These are phyloP conservation scores for Penaeus chinensis DNA, from an alignment of 1,140 invertebrate genomes.

Conservation along the genomic window DNA sequence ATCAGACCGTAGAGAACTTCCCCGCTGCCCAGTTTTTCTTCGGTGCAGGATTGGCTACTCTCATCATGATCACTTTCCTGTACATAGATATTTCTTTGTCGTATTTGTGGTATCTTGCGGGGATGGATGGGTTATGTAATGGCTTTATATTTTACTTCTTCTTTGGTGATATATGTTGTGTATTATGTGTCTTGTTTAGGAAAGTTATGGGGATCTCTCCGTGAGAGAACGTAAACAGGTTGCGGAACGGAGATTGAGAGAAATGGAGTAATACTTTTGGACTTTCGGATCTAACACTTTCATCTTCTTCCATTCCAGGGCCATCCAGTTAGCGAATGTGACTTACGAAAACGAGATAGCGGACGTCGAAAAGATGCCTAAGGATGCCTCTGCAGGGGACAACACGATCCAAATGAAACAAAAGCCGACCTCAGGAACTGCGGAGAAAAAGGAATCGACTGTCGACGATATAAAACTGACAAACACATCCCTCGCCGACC, in stretches of 20 bases:
- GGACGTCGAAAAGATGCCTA: not conserved
- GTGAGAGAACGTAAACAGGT: no score
- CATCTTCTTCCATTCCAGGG: not conserved
- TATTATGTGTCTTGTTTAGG: not conserved
- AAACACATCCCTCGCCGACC: not conserved
- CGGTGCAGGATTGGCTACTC: constrained; percentile 24
- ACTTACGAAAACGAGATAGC: not conserved
- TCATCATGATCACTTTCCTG: constrained; percentile 37
- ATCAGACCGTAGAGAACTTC: constrained; percentile 25
- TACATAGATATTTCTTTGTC: constrained; percentile 3
- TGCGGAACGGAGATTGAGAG: no score
- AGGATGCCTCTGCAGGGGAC: not conserved
- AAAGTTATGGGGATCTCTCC: not conserved
- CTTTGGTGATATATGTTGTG: not conserved
- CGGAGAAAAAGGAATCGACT: not conserved
- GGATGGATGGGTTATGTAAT: not conserved
- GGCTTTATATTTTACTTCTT: not conserved
- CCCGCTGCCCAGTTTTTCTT: constrained; percentile 52
- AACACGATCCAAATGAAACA: not conserved
- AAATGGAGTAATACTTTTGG: not conserved
- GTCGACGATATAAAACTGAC: not conserved
- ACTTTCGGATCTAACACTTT: not conserved
- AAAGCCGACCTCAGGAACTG: not conserved
- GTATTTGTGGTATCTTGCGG: no score
- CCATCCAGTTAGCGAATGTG: not conserved